Evolutionary conservation across 2,797 vertebrate genomes (phyloP).

Genomic region (Emys orbicularis): DNA sequence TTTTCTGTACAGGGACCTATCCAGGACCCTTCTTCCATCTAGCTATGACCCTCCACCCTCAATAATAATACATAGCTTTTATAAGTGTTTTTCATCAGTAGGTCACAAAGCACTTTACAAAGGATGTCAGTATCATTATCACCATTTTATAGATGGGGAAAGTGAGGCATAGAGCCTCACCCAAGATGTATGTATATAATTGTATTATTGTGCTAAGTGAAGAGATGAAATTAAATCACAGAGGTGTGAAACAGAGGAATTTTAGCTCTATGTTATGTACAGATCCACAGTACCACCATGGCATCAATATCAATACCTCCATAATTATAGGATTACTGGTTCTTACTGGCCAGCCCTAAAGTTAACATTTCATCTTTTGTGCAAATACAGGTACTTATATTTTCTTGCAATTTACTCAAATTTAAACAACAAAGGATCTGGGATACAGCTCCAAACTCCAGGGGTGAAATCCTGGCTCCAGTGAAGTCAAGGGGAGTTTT

Average conservation of each 20-base stretch:
- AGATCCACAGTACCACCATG: background rate
- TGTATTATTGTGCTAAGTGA: background rate
- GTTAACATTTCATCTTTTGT: background rate
- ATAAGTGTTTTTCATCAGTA: background rate
- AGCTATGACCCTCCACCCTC: background rate
- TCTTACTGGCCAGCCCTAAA: background rate
- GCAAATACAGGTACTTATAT: background rate
- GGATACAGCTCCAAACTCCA: background rate
- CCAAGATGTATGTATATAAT: background rate
- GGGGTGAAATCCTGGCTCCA: background rate
- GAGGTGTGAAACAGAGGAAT: background rate
- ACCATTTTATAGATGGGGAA: background rate
- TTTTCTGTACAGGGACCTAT: background rate
- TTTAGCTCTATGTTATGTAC: background rate
- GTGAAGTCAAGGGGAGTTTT: background rate
- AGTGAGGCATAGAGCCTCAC: background rate
- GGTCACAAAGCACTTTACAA: background rate
- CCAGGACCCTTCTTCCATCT: background rate
- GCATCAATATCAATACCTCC: background rate
- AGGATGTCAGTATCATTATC: background rate
- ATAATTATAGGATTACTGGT: background rate
- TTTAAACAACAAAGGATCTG: background rate
- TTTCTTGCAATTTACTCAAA: background rate
- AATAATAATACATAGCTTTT: background rate
- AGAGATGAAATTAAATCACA: background rate